Evolutionary conservation across 2,888 invertebrate species (phyloP), one percentile per base, ranked within the genome.

Genomic region (Drosophila tanythrix): DNA sequence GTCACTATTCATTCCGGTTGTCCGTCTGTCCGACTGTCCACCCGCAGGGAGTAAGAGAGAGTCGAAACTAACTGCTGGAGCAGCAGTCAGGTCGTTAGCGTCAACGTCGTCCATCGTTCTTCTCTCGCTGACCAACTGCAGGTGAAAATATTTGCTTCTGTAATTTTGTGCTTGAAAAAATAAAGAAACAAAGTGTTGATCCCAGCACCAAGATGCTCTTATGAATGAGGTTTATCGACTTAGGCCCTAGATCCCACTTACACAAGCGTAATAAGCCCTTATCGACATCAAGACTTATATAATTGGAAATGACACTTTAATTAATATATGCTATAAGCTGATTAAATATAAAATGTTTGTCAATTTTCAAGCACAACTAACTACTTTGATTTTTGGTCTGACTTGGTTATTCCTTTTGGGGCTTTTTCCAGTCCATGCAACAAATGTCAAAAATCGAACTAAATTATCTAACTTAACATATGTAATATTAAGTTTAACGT

Each of bases 11-110:
- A 59, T 75, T 48, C 53, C 48, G 46, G 46, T 57, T 48, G 29
- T 57, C 40, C 18, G n/a, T 33, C 50, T 40, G 11, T n/a, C 50
- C 13, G 13, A 6, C 48, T 25, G 13, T 13, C 25, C 36, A 11
- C 33, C 70, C 31, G 56, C 43, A 11, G 25, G 13, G 67, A 33
- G 33, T 11, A n/a, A 10, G 40, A n/a, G 46, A 36, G 33, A 25
- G 50, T 38, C 31, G 46, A 35, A 55, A 40, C 50, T 48, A 58
- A 72, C 65, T 53, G 74, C 56, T 59, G 65, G 59, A 56, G 59
- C 40, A 51, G 67, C 56, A 66, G n/a, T 51, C 60, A 66, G 74
- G 56, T 74, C 56, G 73, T 74, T 66, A 74, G 59, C 66, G 33
- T 74, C 46, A 38, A 74, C 72, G 36, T 53, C 33, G 27, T 25